Conservation (phyloP, 1,140 invertebrate genomes). For the Choristoneura fumiferana region DNA sequence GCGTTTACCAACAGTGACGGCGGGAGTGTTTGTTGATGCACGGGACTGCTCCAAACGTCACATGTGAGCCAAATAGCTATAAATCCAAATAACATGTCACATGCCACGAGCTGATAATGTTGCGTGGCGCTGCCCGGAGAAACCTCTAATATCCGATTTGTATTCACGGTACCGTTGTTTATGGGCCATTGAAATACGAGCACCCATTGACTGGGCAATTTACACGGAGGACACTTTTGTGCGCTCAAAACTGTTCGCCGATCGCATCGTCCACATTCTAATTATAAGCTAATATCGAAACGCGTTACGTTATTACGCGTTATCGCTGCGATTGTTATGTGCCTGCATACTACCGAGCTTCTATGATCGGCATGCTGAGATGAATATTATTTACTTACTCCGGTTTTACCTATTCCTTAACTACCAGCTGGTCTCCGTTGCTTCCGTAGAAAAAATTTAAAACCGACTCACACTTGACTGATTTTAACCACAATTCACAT, state of each 20-base stretch:
- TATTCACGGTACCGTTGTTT: slow-evolving; percentile 71
- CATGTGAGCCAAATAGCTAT: slow-evolving; percentile 45
- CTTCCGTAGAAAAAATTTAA: too few species aligned
- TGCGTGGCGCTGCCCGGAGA: slow-evolving; percentile 39
- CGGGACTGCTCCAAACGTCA: slow-evolving; percentile 32
- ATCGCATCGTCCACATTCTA: neutral
- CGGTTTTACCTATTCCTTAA: too few species aligned
- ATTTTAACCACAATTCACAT: too few species aligned
- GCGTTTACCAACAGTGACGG: neutral
- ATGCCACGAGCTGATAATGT: slow-evolving; percentile 50
- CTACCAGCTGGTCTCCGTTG: too few species aligned
- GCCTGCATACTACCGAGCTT: too few species aligned
- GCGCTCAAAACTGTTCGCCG: slow-evolving; percentile 36
- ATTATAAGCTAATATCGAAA: neutral
- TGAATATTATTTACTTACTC: too few species aligned
- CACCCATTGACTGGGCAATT: slow-evolving; percentile 61
- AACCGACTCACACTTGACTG: too few species aligned
- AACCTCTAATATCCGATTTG: slow-evolving; percentile 72
- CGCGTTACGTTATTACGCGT: neutral
- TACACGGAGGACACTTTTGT: slow-evolving; percentile 64
- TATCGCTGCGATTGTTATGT: too few species aligned
- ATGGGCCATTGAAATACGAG: slow-evolving; percentile 67
- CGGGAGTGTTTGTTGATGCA: slow-evolving; percentile 32
- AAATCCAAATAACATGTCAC: slow-evolving; percentile 38
- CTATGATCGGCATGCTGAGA: too few species aligned